Evolutionary conservation across 2,113 vertebrate species (phyloP).

Genomic region (Craseonycteris thonglongyai): DNA sequence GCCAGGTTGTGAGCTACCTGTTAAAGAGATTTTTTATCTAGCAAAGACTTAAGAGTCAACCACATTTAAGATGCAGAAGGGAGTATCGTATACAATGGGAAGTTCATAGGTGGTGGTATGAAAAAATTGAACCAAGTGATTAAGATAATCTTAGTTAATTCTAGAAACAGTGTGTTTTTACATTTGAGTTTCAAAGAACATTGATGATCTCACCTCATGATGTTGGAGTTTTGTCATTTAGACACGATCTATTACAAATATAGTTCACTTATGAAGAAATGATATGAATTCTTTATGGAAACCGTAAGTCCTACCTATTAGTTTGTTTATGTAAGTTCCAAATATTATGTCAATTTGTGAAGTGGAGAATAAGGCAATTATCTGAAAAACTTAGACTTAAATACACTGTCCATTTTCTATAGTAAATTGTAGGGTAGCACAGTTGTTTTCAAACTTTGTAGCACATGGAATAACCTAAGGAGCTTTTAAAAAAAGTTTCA

Average conservation of each 20-base stretch:
- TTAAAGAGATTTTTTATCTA: not conserved
- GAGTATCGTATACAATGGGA: not conserved
- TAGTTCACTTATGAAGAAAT: not conserved
- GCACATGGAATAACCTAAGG: not conserved
- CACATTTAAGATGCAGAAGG: not conserved
- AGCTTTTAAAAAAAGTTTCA: not conserved
- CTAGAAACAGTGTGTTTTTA: not conserved
- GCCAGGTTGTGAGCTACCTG: not conserved
- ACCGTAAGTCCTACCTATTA: not conserved
- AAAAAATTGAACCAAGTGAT: not conserved
- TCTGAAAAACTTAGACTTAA: not conserved
- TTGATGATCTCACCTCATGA: not conserved
- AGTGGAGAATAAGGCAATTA: slow-evolving; percentile 1
- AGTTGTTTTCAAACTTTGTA: not conserved
- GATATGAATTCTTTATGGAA: not conserved
- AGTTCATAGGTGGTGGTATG: not conserved
- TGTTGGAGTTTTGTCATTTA: not conserved
- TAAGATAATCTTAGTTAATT: not conserved
- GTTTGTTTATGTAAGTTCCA: not conserved
- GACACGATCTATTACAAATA: not conserved
- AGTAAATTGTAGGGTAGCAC: not conserved
- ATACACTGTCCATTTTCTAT: not conserved
- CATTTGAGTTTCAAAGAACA: not conserved
- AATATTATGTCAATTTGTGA: not conserved
- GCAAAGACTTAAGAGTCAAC: not conserved